Evolutionary conservation across 2,888 invertebrate genomes (phyloP).

Genomic region (Limnephilus lunatus): DNA sequence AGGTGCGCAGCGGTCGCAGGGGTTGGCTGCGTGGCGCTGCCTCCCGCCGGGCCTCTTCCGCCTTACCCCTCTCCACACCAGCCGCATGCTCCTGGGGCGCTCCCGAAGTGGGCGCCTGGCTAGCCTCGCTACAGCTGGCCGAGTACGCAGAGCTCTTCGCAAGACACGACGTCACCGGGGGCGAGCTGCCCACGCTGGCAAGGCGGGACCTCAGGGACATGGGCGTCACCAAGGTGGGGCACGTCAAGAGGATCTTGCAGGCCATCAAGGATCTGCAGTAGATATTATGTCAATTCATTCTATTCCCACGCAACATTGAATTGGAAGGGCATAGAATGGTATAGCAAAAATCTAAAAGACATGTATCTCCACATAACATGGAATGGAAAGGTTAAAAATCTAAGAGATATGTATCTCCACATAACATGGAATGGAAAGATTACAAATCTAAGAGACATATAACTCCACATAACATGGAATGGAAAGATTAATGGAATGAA

Average conservation of each 20-base stretch:
- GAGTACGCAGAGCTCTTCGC: constrained; percentile 95
- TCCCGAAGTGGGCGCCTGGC: constrained; percentile 93
- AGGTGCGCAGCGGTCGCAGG: constrained; percentile 56
- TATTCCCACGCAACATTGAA: background rate
- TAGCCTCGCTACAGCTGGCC: constrained; percentile 90
- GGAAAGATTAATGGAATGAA: too few species aligned
- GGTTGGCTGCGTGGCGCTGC: constrained; percentile 72
- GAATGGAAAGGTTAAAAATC: too few species aligned
- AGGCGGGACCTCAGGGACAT: constrained; percentile 92
- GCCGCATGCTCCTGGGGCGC: constrained; percentile 84
- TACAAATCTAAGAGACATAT: too few species aligned
- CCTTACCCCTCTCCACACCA: constrained; percentile 69
- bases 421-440: too few species aligned
- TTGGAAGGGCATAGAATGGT: background rate
- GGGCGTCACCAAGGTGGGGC: constrained; percentile 96
- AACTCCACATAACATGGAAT: too few species aligned
- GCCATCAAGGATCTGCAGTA: constrained; percentile 88
- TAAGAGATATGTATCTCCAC: too few species aligned
- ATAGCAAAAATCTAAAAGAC: background rate
- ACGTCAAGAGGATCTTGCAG: constrained; percentile 95
- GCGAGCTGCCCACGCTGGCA: constrained; percentile 91
- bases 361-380: too few species aligned
- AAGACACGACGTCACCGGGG: constrained; percentile 93
- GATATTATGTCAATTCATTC: background rate
- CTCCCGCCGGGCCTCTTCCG: constrained; percentile 70